Base-by-base conservation (phyloP, 1,140 invertebrate species). In the Tetramorium alpestre region DNA sequence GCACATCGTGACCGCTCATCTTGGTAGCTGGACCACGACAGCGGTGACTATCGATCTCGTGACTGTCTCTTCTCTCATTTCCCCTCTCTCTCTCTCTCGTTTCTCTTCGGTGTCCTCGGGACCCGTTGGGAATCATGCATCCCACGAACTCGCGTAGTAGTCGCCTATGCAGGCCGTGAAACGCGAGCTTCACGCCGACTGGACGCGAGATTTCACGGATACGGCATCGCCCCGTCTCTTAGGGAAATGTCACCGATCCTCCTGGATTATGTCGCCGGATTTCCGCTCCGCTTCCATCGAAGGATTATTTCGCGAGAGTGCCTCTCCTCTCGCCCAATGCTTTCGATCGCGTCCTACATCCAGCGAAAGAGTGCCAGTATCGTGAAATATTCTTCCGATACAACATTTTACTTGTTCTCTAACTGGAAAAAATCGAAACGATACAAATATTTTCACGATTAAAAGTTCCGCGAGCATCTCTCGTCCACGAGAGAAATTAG, bases 241-340 rank as follows among this genome's bases (percentile, higher is more conserved):
- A 85, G 88, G 88, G 85, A 87, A 90, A 90, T 90, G 51, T 67
- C 51, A 67, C 33, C 69, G 62, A 33, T 87, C 76, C 67, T 56
- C 51, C 25, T 70, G 64, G 84, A 86, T 86, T 80, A 78, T 22
- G 70, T 78, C 76, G 76, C 49, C 47, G 84, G 62, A 86, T 67
- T 77, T 85, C 82, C 70, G 58, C 56, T 85, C 16, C 33, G 82
- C 81, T 85, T 77, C 72, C 18, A 77, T 82, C 80, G 80, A 41
- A 64, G 82, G 73, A 85, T 85, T 85, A 85, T 85, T 85, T 77
- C 60, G 44, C 73, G 82, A 77, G 72, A 58, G 65, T 82, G 38
- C 51, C 49, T 51, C 54, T 64, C 44, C 60, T 67, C 44, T 47
- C 54, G 28, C 28, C 47, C 75, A 22, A 44, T 62, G 28, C 33